Conservation (phyloP, 2,888 invertebrate genomes). For the Elmis aenea region DNA sequence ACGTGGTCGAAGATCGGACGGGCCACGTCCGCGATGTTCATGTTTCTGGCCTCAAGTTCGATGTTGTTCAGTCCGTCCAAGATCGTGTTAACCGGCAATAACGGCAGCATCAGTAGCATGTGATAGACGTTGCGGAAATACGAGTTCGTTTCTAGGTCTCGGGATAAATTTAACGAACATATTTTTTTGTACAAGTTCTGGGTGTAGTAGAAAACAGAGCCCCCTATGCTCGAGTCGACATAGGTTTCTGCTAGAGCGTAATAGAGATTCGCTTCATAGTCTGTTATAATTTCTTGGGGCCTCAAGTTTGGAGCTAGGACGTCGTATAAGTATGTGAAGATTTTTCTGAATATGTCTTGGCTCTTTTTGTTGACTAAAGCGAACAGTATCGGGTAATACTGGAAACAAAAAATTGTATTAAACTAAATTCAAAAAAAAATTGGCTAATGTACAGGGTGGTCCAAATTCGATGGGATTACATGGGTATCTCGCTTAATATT, state of each 20-base stretch:
- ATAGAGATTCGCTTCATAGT: conserved; percentile 41
- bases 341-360: conserved; percentile 36
- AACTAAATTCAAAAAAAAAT: not conserved
- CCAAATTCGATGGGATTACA: too few species aligned
- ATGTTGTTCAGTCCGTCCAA: conserved; percentile 39
- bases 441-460: too few species aligned
- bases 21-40: conserved; percentile 28
- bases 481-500: too few species aligned
- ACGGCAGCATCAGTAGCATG: conserved; percentile 42
- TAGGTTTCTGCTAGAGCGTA: conserved; percentile 41
- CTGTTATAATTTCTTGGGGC: conserved; percentile 41
- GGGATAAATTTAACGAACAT: conserved; percentile 35
- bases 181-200: conserved; percentile 43
- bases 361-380: conserved; percentile 37
- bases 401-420: conserved; percentile 19
- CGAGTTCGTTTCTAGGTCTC: conserved; percentile 38
- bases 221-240: conserved; percentile 39
- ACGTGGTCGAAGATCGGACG: conserved; percentile 36
- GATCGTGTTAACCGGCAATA: conserved; percentile 42
- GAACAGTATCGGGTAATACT: conserved; percentile 42
- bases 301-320: conserved; percentile 35
- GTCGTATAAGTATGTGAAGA: conserved; percentile 36
- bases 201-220: conserved; percentile 41
- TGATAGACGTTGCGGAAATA: conserved; percentile 41
- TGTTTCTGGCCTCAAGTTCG: conserved; percentile 35